Evolutionary conservation across 2,888 invertebrate species (phyloP).

Genomic region (Caenorhabditis zanzibari): DNA sequence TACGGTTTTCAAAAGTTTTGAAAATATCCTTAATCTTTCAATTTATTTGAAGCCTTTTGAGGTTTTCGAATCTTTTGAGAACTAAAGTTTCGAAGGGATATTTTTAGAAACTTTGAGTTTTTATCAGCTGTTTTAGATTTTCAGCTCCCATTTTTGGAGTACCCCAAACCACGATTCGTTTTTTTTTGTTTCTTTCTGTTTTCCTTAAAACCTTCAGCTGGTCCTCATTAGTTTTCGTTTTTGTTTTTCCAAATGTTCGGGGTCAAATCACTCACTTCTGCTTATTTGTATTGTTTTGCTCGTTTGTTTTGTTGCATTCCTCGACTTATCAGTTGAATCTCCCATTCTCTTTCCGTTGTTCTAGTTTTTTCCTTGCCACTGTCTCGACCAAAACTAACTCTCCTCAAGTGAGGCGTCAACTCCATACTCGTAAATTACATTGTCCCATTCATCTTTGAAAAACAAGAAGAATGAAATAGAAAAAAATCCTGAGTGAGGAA

Average conservation of each 20-base stretch:
- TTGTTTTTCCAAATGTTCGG: conserved; percentile 36
- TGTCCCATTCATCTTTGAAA: conserved; percentile 57
- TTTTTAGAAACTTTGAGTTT: too few relatives aligned
- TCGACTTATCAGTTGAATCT: conserved; percentile 52
- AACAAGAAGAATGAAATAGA: conserved; percentile 42
- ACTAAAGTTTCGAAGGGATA: too few relatives aligned
- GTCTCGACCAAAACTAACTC: conserved; percentile 47
- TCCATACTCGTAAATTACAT: conserved; percentile 63
- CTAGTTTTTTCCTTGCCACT: conserved; percentile 1
- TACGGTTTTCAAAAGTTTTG: too few relatives aligned
- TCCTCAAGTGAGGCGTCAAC: conserved; percentile 51
- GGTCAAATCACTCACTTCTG: conserved; percentile 50
- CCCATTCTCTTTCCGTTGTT: background rate
- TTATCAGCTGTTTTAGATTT: too few relatives aligned
- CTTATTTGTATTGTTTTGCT: conserved; percentile 57
- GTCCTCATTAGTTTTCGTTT: conserved; percentile 38
- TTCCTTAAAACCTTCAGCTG: background rate
- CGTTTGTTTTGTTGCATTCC: conserved; percentile 25
- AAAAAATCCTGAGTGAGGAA: conserved; percentile 14
- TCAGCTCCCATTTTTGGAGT: background rate
- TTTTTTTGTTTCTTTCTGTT: conserved; percentile 15
- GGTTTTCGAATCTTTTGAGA: too few relatives aligned
- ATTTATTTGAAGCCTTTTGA: too few relatives aligned
- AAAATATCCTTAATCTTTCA: too few relatives aligned
- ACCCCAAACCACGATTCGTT: background rate